Evolutionary conservation across 1,140 invertebrate genomes (phyloP), one percentile per base, ranked within the genome.

Genomic region (Hylaeus volcanicus): DNA sequence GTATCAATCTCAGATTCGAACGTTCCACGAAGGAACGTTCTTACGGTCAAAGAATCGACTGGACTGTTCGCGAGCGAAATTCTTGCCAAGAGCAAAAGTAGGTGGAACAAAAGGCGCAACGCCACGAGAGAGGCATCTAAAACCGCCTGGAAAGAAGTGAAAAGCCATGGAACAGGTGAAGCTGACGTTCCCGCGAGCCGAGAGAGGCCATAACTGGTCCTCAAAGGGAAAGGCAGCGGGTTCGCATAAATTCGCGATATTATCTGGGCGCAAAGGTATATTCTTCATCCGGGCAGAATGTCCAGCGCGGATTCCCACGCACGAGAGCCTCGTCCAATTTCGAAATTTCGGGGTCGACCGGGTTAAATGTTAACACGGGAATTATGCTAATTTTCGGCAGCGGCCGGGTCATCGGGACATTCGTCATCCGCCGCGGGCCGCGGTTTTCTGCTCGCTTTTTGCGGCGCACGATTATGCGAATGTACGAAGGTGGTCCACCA

Each of bases 321-420:
- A 70, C 43, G 73, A 64, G n/a, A 39, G 76, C 73, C 76, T 78
- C 83, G 83, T 83, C 83, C 83, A 88, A 86, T 91, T 88, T 86
- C 74, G 81, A 81, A 84, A 83, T 75, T 86, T 81, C 80, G 79
- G 84, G 71, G 79, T 79, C 77, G 76, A 64, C 60, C 89, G 82
- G 89, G 91, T 90, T 89, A 91, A 92, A 92, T 91, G 90, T 92
- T 91, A 92, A 91, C 91, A 91, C 83, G 89, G 88, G 88, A 92
- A 91, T 92, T 92, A 92, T 92, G 91, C 84, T 91, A 92, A 92
- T 92, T 83, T 69, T 75, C 58, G 53, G 74, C 76, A 81, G 65
- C 74, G 74, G 48, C 79, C 86, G 69, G 70, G 71, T 73, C 83
- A 89, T 88, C 86, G 77, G 66, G 75, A 83, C 87, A 91, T 91